Evolutionary conservation across 2,797 vertebrate species (phyloP).

Genomic region (Moxostoma hubbsi): DNA sequence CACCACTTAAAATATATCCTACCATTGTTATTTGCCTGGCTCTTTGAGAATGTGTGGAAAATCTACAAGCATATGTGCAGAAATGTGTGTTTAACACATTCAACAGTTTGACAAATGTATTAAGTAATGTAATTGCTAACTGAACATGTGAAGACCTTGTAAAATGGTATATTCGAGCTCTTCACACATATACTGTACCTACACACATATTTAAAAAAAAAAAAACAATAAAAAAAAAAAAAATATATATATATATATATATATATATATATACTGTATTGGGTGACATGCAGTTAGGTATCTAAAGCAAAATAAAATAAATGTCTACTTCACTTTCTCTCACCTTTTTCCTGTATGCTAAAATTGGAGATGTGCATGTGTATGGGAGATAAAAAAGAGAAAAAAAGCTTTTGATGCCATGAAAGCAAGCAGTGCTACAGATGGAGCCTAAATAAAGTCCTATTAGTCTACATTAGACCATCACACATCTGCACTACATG

Average conservation of each 20-base stretch:
- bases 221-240: no score
- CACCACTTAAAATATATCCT: no score
- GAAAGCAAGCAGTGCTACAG: slow-evolving; percentile 23
- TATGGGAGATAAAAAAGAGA: neutral
- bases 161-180: neutral
- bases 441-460: slow-evolving; percentile 46
- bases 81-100: neutral
- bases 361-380: neutral
- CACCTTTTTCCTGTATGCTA: neutral
- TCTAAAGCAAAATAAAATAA: slow-evolving; percentile 6
- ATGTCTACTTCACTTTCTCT: neutral
- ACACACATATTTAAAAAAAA: no score
- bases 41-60: neutral
- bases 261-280: neutral
- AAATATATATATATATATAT: no score
- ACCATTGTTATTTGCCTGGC: neutral
- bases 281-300: neutral
- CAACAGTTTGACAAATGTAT: slow-evolving; percentile 1
- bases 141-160: neutral
- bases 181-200: neutral
- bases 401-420: slow-evolving; percentile 20
- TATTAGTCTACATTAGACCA: slow-evolving; percentile 38
- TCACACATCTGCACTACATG: slow-evolving; percentile 29
- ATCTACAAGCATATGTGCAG: slow-evolving; percentile 6
- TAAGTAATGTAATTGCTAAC: neutral